Evolutionary conservation across 2,113 vertebrate species (phyloP).

Genomic region (Cervus canadensis): DNA sequence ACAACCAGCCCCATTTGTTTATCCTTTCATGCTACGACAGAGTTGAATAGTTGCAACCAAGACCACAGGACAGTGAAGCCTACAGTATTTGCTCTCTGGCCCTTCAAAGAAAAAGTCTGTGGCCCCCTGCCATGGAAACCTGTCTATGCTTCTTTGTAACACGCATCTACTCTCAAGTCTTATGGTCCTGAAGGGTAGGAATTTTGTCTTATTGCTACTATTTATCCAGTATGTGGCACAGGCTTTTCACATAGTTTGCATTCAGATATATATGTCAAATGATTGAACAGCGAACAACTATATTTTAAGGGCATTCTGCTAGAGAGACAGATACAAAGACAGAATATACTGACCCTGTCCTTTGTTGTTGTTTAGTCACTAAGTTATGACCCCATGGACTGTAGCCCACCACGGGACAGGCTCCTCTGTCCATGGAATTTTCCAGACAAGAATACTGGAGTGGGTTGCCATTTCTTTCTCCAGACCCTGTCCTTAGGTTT

Average conservation of each 20-base stretch:
- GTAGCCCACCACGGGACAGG: not conserved
- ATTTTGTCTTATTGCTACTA: too few species aligned
- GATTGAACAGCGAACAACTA: not conserved
- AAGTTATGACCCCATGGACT: not conserved
- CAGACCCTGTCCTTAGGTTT: not conserved
- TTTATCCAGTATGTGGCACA: not conserved
- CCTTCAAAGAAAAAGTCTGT: not conserved
- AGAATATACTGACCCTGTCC: not conserved
- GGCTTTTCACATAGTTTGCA: not conserved
- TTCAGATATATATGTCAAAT: not conserved
- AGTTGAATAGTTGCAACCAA: not conserved
- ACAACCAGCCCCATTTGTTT: not conserved
- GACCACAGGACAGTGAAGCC: not conserved
- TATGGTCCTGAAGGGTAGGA: not conserved
- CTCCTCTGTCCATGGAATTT: not conserved
- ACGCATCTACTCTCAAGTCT: rapidly evolving
- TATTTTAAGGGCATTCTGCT: not conserved
- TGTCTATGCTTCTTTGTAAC: not conserved
- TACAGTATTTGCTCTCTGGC: not conserved
- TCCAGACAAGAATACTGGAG: not conserved
- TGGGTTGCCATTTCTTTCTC: not conserved
- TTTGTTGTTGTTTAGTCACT: not conserved
- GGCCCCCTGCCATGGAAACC: too few species aligned
- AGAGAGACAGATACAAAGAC: not conserved
- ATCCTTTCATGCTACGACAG: not conserved